Conservation (phyloP, 2,888 invertebrate genomes). For the Oscheius sp. region DNA sequence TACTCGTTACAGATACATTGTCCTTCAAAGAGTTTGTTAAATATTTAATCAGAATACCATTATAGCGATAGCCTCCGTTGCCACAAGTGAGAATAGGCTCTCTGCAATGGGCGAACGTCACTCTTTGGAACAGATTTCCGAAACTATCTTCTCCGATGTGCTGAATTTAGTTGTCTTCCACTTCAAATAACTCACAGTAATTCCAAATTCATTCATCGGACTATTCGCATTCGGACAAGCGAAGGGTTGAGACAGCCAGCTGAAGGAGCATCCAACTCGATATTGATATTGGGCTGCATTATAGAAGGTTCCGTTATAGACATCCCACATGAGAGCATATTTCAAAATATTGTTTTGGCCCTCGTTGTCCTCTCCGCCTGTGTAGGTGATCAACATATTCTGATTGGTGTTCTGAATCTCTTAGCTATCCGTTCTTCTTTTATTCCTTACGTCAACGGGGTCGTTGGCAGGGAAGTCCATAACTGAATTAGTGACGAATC, state of each 20-base stretch:
- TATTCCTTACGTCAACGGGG: conserved; percentile 39
- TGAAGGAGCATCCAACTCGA: conserved; percentile 45
- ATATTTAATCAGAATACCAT: conserved; percentile 42
- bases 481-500: conserved; percentile 43
- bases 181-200: conserved; percentile 38
- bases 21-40: background rate
- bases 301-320: conserved; percentile 51
- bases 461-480: conserved; percentile 44
- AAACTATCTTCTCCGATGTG: conserved; percentile 60
- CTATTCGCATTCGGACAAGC: conserved; percentile 50
- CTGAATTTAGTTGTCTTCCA: conserved; percentile 21
- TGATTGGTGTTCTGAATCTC: conserved; percentile 26
- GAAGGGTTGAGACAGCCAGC: conserved; percentile 53
- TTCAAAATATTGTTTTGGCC: conserved; percentile 42
- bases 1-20: conserved; percentile 56
- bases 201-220: conserved; percentile 40
- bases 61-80: conserved; percentile 54
- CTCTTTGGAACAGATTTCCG: conserved; percentile 61
- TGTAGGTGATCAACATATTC: conserved; percentile 51
- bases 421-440: background rate
- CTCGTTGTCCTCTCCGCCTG: conserved; percentile 37
- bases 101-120: conserved; percentile 29
- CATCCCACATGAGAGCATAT: conserved; percentile 43
- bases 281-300: conserved; percentile 47
- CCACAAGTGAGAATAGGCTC: conserved; percentile 38